Evolutionary conservation across 2,113 vertebrate species (phyloP).

Genomic region (Mionectes macconnelli): DNA sequence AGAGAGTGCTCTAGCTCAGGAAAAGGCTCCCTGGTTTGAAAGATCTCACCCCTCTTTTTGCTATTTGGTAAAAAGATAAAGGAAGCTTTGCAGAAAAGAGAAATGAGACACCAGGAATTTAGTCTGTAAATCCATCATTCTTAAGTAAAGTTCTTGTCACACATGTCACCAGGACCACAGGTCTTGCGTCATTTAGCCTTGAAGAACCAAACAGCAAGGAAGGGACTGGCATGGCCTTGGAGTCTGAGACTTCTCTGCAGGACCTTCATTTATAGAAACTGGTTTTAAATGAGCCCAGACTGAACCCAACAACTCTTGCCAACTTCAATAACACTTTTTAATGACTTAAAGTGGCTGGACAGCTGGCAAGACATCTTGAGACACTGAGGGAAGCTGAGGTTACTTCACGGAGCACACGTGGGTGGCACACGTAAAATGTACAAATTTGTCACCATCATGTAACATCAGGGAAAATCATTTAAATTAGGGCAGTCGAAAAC

Average conservation of each 20-base stretch:
- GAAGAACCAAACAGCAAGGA: not conserved
- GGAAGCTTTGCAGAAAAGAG: not conserved
- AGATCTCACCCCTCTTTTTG: not conserved
- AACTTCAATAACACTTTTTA: slow-evolving; percentile 13
- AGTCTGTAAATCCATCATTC: not conserved
- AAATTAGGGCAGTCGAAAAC: not conserved
- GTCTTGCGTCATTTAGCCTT: not conserved
- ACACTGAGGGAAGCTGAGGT: not conserved
- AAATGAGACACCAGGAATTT: not conserved
- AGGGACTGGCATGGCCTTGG: not conserved
- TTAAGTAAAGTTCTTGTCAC: not conserved
- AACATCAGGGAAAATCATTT: not conserved
- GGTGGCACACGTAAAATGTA: rapidly evolving
- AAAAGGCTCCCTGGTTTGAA: not conserved
- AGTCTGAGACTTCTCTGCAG: not conserved
- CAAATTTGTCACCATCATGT: not conserved
- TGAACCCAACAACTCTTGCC: not conserved
- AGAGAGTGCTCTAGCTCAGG: not conserved
- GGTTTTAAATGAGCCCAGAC: slow-evolving; percentile 1
- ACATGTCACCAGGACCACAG: not conserved
- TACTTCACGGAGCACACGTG: not conserved
- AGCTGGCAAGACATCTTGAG: slow-evolving; percentile 11
- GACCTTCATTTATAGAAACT: not conserved
- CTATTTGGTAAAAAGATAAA: not conserved
- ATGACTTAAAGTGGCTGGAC: not conserved